These are phyloP conservation scores for Notiomystis cincta DNA, from an alignment of 2,113 vertebrate genomes.

Conservation along the genomic window DNA sequence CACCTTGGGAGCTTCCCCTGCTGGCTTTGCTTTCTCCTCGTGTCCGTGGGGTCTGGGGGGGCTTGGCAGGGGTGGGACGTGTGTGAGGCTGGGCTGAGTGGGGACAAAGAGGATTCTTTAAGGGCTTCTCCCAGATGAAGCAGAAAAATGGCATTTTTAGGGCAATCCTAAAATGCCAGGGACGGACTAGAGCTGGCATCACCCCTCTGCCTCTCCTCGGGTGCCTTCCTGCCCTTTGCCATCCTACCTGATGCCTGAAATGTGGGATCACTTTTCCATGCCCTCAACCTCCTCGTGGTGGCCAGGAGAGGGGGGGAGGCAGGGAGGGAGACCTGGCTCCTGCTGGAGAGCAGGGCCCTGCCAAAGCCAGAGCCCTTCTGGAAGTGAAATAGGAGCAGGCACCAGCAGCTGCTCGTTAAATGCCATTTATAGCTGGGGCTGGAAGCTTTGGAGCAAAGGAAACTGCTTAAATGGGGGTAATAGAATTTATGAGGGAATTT, in stretches of 20 bases:
- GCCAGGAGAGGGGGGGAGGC: neutral
- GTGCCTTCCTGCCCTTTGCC: neutral
- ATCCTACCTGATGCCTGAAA: neutral
- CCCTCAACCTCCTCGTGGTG: neutral
- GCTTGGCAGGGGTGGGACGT: rapidly evolving
- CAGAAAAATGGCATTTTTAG: neutral
- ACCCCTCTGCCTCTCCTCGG: neutral
- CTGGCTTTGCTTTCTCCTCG: rapidly evolving
- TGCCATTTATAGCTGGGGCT: neutral
- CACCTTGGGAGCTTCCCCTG: neutral
- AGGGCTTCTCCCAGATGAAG: neutral
- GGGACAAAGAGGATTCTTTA: neutral
- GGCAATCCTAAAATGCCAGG: neutral
- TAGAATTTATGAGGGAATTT: neutral
- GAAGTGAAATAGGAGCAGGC: neutral
- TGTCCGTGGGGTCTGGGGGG: neutral
- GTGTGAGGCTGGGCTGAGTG: neutral
- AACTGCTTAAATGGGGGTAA: neutral
- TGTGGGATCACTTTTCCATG: neutral
- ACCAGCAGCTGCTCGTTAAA: neutral
- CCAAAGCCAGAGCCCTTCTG: neutral
- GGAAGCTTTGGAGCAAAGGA: neutral
- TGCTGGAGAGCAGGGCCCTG: neutral
- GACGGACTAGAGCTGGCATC: neutral
- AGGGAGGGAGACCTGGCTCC: neutral